Percentiles rank a stretch among this genome's conserved stretches.
Conservation (phyloP, 2,113 vertebrate species). For the Bambusicola thoracicus region DNA sequence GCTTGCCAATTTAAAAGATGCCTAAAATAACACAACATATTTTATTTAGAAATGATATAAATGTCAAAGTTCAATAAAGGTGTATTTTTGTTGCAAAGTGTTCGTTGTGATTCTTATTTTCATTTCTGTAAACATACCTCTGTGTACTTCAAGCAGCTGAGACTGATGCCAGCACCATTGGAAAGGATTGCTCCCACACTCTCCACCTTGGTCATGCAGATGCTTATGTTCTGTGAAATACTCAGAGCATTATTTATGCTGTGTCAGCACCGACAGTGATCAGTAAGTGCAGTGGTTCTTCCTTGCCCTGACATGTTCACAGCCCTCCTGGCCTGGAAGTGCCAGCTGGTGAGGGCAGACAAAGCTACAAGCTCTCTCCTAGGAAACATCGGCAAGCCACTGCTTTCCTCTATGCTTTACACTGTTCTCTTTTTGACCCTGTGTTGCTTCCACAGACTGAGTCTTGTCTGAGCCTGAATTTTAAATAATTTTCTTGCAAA, state of each 20-base stretch:
- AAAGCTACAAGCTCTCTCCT: rapidly evolving
- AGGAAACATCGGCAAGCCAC: rapidly evolving
- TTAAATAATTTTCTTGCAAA: neutral
- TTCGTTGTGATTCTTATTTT: neutral
- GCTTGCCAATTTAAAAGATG: constrained; percentile 49
- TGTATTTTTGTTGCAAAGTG: constrained; percentile 46
- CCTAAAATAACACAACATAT: constrained; percentile 27
- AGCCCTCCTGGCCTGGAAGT: neutral
- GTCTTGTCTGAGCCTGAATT: neutral
- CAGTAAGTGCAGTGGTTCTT: neutral
- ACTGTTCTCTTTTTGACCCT: neutral
- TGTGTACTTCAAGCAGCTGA: neutral
- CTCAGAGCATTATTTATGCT: rapidly evolving
- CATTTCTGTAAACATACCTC: neutral
- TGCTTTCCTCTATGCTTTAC: rapidly evolving
- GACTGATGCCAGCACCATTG: rapidly evolving
- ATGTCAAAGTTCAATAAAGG: constrained; percentile 72
- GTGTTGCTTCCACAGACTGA: neutral
- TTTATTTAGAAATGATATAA: constrained; percentile 39
- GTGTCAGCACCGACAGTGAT: neutral
- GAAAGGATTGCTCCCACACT: neutral
- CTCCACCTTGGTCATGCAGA: neutral
- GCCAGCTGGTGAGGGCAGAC: neutral
- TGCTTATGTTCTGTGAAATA: neutral
- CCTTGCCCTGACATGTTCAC: neutral